Percentiles rank a stretch among this genome's conserved stretches.
phyloP scores from a whole-genome alignment of 1,140 invertebrate genomes.

The Pseudoatta argentina region DNA sequence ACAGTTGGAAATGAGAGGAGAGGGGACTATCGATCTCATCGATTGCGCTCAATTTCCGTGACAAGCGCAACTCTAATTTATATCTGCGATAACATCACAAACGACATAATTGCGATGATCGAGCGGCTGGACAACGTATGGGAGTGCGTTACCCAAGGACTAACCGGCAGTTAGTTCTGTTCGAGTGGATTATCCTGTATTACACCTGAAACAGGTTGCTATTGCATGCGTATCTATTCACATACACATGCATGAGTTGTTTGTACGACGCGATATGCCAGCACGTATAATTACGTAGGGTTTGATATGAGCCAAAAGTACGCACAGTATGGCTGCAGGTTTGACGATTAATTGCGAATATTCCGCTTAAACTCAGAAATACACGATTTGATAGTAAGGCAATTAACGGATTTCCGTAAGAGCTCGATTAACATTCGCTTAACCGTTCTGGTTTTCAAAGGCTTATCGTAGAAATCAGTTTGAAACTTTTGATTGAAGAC shows the following conservation, averaged over 20 bases:
- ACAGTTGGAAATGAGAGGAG: not conserved
- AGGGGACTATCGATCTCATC: not conserved
- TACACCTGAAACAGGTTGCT: constrained; percentile 40
- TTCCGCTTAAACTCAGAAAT: not conserved
- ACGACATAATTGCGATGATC: constrained; percentile 57
- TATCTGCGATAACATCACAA: constrained; percentile 33
- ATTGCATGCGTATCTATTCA: constrained; percentile 3
- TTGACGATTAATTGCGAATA: constrained; percentile 26
- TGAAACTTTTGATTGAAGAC: not conserved
- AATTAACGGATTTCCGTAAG: not conserved
- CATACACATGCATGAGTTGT: too few species aligned
- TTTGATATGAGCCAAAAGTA: constrained; percentile 34
- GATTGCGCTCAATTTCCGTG: constrained; percentile 29
- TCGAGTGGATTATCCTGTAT: constrained; percentile 58
- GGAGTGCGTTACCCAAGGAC: constrained; percentile 22
- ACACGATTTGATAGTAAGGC: not conserved
- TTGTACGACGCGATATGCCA: constrained; percentile 3
- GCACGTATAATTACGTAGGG: constrained; percentile 10
- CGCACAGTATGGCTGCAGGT: not conserved
- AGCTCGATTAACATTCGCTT: not conserved
- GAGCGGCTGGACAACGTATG: constrained; percentile 17
- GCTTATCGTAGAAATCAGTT: not conserved
- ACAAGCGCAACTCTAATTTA: constrained; percentile 22
- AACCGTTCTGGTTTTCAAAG: not conserved
- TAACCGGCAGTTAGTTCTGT: constrained; percentile 16